These are phyloP conservation scores for Diprion similis DNA, from an alignment of 1,140 invertebrate species.

Conservation along the genomic window DNA sequence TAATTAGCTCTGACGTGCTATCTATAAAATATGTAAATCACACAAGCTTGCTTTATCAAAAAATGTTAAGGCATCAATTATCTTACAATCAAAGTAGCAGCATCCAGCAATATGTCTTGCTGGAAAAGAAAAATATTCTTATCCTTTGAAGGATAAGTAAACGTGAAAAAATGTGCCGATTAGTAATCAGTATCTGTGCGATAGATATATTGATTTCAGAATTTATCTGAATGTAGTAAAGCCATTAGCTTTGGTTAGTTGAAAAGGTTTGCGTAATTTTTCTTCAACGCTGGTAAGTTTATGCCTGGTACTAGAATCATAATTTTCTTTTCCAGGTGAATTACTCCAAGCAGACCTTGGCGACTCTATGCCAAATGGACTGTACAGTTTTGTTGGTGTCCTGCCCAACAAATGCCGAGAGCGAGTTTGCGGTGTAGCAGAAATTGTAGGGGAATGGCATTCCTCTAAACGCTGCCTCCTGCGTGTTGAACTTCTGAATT, in stretches of 20 bases:
- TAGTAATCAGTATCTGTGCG: too few relatives aligned
- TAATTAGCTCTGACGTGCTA: background rate
- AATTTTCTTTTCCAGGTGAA: conserved; percentile 44
- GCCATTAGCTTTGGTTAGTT: conserved; percentile 44
- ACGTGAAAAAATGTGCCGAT: background rate
- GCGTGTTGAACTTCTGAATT: conserved; percentile 66
- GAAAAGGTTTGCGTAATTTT: conserved; percentile 40
- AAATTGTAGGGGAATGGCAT: conserved; percentile 60
- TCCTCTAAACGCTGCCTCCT: conserved; percentile 66
- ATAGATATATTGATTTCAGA: background rate
- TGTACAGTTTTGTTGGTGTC: conserved; percentile 71
- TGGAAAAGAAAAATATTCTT: background rate
- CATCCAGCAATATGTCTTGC: background rate
- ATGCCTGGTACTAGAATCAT: conserved; percentile 25
- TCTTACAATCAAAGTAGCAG: background rate
- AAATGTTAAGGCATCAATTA: background rate
- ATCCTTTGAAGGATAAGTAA: background rate
- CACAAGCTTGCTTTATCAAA: background rate
- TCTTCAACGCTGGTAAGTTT: conserved; percentile 23
- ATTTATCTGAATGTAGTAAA: conserved; percentile 51
- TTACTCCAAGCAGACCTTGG: conserved; percentile 52
- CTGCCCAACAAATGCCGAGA: conserved; percentile 65
- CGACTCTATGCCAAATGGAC: conserved; percentile 70
- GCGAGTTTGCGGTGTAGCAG: conserved; percentile 60
- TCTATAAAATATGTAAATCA: background rate